Evolutionary conservation across 2,888 invertebrate genomes (phyloP).

Genomic region (Ennomos fuscantarius): DNA sequence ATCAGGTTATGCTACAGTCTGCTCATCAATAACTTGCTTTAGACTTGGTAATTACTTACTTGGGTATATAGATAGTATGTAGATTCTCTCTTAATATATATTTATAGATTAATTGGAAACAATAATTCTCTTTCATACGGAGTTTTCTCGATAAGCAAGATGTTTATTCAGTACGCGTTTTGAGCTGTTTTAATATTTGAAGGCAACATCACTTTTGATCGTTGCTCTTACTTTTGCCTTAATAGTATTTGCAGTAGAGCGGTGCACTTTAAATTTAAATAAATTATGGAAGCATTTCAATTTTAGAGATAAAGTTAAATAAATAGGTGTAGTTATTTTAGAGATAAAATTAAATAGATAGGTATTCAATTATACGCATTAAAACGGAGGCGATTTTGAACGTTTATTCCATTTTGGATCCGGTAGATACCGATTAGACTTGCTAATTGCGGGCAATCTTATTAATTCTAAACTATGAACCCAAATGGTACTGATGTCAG

Average conservation of each 20-base stretch:
- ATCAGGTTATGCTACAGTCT: too few species aligned
- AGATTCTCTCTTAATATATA: too few species aligned
- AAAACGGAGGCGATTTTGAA: constrained; percentile 12
- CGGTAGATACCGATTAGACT: constrained; percentile 25
- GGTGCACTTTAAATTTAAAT: constrained; percentile 11
- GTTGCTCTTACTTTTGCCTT: constrained; percentile 26
- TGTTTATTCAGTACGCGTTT: constrained; percentile 22
- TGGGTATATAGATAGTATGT: too few species aligned
- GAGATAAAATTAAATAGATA: constrained; percentile 16
- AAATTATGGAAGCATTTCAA: constrained; percentile 11
- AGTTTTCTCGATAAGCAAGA: constrained; percentile 17
- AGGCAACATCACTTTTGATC: constrained; percentile 28
- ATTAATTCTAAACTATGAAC: constrained; percentile 23
- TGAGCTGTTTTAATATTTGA: constrained; percentile 21
- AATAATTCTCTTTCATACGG: constrained; percentile 31
- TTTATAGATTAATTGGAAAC: constrained; percentile 24
- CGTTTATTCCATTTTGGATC: constrained; percentile 14
- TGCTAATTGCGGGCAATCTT: constrained; percentile 18
- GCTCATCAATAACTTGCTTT: too few species aligned
- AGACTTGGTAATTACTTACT: too few species aligned
- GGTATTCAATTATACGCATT: constrained; percentile 11
- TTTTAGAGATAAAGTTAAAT: constrained; percentile 5
- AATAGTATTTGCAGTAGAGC: constrained; percentile 15
- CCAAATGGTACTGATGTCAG: constrained; percentile 7
- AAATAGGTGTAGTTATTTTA: constrained; percentile 1